Evolutionary conservation across 2,113 vertebrate species (phyloP), one percentile per base, ranked within the genome.

Genomic region (Plectropomus leopardus): DNA sequence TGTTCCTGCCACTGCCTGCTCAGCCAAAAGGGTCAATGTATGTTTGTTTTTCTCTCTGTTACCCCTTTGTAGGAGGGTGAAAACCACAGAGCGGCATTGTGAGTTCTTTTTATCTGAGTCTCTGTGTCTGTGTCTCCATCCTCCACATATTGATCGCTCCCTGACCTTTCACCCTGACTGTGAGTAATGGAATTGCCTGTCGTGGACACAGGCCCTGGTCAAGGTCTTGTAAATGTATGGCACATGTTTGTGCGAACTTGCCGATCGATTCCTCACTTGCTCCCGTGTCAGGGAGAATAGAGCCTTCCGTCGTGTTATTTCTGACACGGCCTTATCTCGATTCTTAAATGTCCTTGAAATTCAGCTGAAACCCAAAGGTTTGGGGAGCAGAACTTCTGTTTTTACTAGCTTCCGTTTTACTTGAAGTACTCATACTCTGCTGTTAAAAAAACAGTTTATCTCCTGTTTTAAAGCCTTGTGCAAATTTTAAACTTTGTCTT

Each of bases 141-240:
- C 82, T 79, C 80, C 68, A 17, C 0, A 8, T 89, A 94, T 93
- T 77, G 91, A 94, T 94, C 80, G 48, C 68, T 65, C 11, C 19
- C 66, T 45, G 76, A 90, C 84, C 89, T 89, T 64, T 89, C 47
- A 88, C 86, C 85, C 47, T 1, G 44, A 3, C 85, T 76, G 81
- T 89, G 85, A 88, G 89, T 91, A 92, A 94, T 93, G 91, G 89
- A 94, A 93, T 93, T 92, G 86, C 87, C 73, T 83, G 44, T 88
- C 58, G 42, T 72, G 82, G 78, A 87, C 75, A 9, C 63, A 2
- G 78, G 53, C 50, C 76, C 45, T 3, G 88, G 88, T 93, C 92
- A 90, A 90, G 92, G 92, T 91, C 91, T 85, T 30, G 88, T 69
- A 90, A 92, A 90, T 70, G 88, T 83, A 44, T 70, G 7, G 60